Percentiles rank a stretch among this genome's conserved stretches.
phyloP scores from a whole-genome alignment of 2,113 vertebrate species.

The Elephas maximus region DNA sequence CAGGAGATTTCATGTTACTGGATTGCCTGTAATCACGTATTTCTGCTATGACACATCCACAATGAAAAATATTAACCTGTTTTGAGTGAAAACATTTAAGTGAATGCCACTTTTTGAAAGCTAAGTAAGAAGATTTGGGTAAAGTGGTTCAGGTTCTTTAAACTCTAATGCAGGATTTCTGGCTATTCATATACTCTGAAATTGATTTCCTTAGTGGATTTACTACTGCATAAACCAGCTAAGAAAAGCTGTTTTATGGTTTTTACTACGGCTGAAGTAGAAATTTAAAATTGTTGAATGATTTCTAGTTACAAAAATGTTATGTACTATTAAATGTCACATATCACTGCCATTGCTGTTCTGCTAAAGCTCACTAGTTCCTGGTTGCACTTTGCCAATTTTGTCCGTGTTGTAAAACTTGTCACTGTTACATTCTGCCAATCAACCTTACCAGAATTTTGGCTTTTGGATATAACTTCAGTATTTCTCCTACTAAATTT shows the following conservation, averaged over 20 bases:
- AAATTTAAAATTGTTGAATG: background rate
- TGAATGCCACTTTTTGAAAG: slow-evolving; percentile 56
- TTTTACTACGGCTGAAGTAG: background rate
- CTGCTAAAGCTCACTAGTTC: background rate
- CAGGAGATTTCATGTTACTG: slow-evolving; percentile 95
- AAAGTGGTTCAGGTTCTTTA: slow-evolving; percentile 5
- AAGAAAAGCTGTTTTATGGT: background rate
- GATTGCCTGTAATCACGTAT: slow-evolving; percentile 98
- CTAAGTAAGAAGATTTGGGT: background rate
- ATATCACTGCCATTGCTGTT: background rate
- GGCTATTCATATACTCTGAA: background rate
- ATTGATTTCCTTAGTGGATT: background rate
- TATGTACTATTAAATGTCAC: background rate
- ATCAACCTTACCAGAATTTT: background rate
- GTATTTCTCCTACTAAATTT: background rate
- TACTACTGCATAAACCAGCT: background rate
- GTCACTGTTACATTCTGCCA: background rate
- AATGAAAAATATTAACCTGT: slow-evolving; percentile 99
- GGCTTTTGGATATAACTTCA: background rate
- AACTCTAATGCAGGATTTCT: background rate
- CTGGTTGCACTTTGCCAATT: background rate
- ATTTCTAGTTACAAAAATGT: background rate
- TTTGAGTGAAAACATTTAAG: slow-evolving; percentile 64
- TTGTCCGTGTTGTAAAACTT: background rate
- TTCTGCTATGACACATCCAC: slow-evolving; percentile 98